Evolutionary conservation across 1,140 invertebrate genomes (phyloP).

Genomic region (Caerostris extrusa): DNA sequence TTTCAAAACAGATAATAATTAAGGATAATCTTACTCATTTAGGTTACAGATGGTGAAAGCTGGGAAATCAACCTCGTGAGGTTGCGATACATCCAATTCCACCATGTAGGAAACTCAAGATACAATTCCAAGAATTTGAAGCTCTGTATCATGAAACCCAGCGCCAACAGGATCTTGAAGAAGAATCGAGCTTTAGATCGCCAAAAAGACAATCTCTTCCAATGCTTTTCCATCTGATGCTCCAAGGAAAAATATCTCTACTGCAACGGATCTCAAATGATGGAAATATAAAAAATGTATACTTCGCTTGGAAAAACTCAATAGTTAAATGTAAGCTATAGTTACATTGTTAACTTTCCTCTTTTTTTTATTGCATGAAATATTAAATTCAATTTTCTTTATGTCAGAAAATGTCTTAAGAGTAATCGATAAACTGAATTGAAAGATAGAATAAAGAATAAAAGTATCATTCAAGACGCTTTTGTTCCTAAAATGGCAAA

Average conservation of each 20-base stretch:
- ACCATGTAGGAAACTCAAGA: conserved; percentile 37
- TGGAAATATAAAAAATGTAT: too few species aligned
- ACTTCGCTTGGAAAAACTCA: too few species aligned
- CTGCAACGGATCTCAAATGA: too few species aligned
- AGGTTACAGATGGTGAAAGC: conserved; percentile 70
- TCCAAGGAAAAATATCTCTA: too few species aligned
- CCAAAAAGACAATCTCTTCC: conserved; percentile 25
- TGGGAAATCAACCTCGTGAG: conserved; percentile 85
- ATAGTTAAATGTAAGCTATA: not conserved
- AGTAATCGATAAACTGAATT: too few species aligned
- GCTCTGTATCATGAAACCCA: conserved; percentile 60
- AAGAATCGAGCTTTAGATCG: conserved; percentile 28
- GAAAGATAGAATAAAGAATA: too few species aligned
- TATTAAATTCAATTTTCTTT: not conserved
- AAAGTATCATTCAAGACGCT: too few species aligned
- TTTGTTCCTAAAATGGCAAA: too few species aligned
- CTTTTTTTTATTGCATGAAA: not conserved
- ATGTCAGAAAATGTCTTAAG: too few species aligned
- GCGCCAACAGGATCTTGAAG: conserved; percentile 16
- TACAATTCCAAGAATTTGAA: conserved; percentile 57
- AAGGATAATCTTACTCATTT: conserved; percentile 69
- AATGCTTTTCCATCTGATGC: not conserved
- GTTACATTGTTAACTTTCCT: not conserved
- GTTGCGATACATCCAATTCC: conserved; percentile 73
- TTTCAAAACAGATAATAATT: not conserved